Conservation (phyloP, 2,888 invertebrate genomes). For the Agrochola litura region DNA sequence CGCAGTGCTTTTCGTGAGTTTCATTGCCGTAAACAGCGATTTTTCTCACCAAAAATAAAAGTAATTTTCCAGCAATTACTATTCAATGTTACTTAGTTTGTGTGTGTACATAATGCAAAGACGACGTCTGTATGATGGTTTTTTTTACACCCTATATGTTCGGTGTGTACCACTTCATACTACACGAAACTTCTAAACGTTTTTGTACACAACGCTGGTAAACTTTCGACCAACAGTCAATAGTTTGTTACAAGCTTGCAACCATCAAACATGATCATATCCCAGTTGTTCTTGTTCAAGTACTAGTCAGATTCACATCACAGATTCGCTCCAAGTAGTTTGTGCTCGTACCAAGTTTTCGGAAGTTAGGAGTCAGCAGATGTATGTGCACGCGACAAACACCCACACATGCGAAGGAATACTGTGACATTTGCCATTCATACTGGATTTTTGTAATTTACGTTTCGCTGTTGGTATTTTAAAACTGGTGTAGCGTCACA, state of each 20-base stretch:
- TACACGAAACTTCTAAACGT: background rate
- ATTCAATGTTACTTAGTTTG: too few species aligned
- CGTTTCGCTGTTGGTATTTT: background rate
- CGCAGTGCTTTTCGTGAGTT: too few species aligned
- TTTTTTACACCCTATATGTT: too few species aligned
- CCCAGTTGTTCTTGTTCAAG: slow-evolving; percentile 44
- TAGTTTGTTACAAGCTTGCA: slow-evolving; percentile 9
- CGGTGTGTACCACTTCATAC: background rate
- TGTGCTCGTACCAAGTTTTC: slow-evolving; percentile 44
- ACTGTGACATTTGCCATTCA: background rate
- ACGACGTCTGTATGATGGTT: too few species aligned
- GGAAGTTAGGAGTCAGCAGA: slow-evolving; percentile 52
- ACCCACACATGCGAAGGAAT: background rate
- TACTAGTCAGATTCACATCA: slow-evolving; percentile 46
- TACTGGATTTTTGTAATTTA: background rate
- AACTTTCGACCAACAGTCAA: slow-evolving; percentile 14
- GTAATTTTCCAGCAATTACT: too few species aligned
- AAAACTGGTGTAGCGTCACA: background rate
- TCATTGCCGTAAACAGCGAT: too few species aligned
- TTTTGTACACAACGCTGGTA: background rate
- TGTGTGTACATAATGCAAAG: too few species aligned
- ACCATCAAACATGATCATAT: slow-evolving; percentile 51
- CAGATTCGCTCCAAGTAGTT: slow-evolving; percentile 47
- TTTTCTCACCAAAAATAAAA: too few species aligned
- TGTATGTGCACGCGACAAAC: slow-evolving; percentile 5